Conservation (phyloP, 2,888 invertebrate genomes). For the Acleris emargana region DNA sequence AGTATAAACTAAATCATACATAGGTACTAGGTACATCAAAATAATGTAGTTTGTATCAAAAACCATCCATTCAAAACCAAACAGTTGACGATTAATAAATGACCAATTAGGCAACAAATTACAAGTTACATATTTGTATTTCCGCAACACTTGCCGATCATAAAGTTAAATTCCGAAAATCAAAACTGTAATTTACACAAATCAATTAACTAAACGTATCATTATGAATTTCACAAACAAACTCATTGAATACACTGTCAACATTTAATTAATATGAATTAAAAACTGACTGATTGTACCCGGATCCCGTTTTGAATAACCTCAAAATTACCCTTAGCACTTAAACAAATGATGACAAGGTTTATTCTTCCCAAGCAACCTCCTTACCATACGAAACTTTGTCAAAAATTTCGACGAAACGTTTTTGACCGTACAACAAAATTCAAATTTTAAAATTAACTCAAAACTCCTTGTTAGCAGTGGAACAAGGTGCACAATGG, state of each 20-base stretch:
- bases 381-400: constrained; percentile 2
- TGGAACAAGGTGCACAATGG: not conserved
- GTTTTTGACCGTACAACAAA: constrained; percentile 1
- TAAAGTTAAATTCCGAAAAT: constrained; percentile 37
- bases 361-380: not conserved
- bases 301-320: constrained; percentile 52
- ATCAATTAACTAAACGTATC: constrained; percentile 53
- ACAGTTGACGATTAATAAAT: not conserved
- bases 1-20: not conserved
- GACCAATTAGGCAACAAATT: constrained; percentile 21
- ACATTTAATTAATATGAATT: constrained; percentile 63
- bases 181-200: constrained; percentile 46
- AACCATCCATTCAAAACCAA: not conserved
- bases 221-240: constrained; percentile 54
- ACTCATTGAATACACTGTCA: constrained; percentile 55
- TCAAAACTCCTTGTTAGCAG: not conserved
- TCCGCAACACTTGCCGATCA: constrained; percentile 19
- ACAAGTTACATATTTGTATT: constrained; percentile 15
- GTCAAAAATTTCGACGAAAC: not conserved
- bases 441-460: not conserved
- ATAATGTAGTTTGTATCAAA: not conserved
- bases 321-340: constrained; percentile 24
- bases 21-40: not conserved
- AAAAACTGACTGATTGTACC: constrained; percentile 39
- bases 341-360: not conserved